Evolutionary conservation across 2,888 invertebrate genomes (phyloP).

Genomic region (Corythucha ciliata): DNA sequence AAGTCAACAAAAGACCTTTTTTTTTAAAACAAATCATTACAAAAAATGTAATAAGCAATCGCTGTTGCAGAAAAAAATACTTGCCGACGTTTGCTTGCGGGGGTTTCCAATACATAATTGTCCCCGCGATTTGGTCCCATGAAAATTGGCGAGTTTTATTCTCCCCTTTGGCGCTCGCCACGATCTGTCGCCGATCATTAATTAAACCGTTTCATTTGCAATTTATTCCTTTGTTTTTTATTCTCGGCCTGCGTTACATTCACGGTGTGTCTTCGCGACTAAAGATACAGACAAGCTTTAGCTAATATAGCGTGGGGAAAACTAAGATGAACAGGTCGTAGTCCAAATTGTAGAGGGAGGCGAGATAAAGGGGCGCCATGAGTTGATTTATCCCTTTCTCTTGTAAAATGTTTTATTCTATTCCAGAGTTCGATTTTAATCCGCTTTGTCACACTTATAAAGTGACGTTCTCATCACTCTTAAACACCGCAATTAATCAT

Average conservation of each 20-base stretch:
- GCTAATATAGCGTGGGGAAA: constrained; percentile 51
- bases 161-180: constrained; percentile 38
- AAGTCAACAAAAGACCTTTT: constrained; percentile 63
- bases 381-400: constrained; percentile 35
- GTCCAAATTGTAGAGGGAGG: constrained; percentile 47
- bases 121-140: constrained; percentile 56
- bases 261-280: constrained; percentile 58
- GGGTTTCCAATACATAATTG: constrained; percentile 61
- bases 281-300: constrained; percentile 51
- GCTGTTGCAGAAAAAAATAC: constrained; percentile 37
- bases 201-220: too few relatives aligned
- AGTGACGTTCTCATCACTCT: constrained; percentile 31
- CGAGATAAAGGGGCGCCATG: constrained; percentile 49
- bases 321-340: constrained; percentile 52
- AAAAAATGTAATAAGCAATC: not conserved
- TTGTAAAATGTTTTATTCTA: too few relatives aligned
- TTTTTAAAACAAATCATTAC: not conserved
- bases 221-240: constrained; percentile 25
- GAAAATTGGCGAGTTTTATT: constrained; percentile 42
- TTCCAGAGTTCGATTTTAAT: too few relatives aligned
- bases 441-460: constrained; percentile 21
- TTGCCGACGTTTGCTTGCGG: constrained; percentile 68
- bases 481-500: constrained; percentile 41
- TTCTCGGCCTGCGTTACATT: constrained; percentile 52
- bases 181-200: too few relatives aligned